Evolutionary conservation across 2,888 invertebrate species (phyloP), one percentile per base, ranked within the genome.

Genomic region (Lottia scabra): DNA sequence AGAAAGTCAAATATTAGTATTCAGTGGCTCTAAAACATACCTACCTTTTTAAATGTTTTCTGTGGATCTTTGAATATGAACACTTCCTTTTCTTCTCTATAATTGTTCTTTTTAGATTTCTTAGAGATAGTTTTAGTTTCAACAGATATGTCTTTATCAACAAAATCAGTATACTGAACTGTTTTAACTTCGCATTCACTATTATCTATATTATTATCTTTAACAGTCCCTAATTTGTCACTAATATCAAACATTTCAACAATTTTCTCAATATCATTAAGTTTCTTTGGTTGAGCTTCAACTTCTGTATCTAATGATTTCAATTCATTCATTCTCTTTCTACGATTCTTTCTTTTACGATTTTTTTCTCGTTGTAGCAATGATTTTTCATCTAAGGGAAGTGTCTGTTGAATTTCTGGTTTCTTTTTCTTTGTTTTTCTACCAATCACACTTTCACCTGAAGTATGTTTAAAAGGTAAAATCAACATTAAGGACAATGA

Each of bases 31-130:
- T 6, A 30, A 30, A 30, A 30, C 2, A 30, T 15, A 46, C 45
- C 45, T 46, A 72, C 74, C 69, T 77, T 65, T 68, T 67, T 68
- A 38, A 67, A 68, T 70, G 72, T 77, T 43, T 78, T 77, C 12
- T 75, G 78, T 15, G 78, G 79, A 38, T 80, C 80, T 69, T 77
- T 71, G 76, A 80, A 84, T 23, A 84, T 81, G 27, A 83, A 75
- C 19, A 84, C 78, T 71, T 83, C 82, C 15, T 81, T 80, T 63
- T 77, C 75, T 56, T 69, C 45, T 63, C 67, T 64, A 44, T 65
- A 45, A 44, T 68, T 72, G 4, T 64, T 44, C n/a, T 23, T 64
- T n/a, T 13, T 23, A 16, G 43, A 27, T 64, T 30, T 26, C 44
- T 63, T 26, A 16, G 45, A 19, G 10, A 8, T 16, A 13, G 19